Base-by-base conservation (phyloP, 2,888 invertebrate genomes). In the Gandaritis pyraliata region DNA sequence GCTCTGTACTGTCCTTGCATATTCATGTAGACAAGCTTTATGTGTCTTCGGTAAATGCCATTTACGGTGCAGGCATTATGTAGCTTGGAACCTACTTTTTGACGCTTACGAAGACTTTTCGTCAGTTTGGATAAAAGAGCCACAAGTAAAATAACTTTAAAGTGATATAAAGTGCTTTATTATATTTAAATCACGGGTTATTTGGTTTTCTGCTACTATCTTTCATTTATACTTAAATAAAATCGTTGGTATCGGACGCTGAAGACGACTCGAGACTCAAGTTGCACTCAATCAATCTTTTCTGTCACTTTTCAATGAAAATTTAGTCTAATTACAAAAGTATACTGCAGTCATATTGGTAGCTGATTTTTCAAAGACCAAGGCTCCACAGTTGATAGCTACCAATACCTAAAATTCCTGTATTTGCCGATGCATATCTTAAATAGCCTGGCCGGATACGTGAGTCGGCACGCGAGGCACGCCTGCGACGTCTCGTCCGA, bases 1-100 rank as follows among this genome's bases (percentile, higher is more conserved):
- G 72, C 71, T 72, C 73, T 72, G 72, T 67, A 68, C 72, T 73
- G 72, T 48, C 66, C 71, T 70, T 76, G 58, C 72, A 74, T 75
- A 77, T 77, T 78, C 72, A 75, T 73, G 72, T 66, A 65, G 63
- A 71, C 62, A 61, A 61, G 64, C 61, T 66, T 61, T 59, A 66
- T 59, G 61, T 66, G 58, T 59, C 51, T 68, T 53, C 55, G 65
- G 61, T 68, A 71, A 71, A 72, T 69, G 69, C 10, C 33, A 58
- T 23, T 61, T 13, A 48, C 33, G 18, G 23, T 46, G 18, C 12
- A 43, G 16, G 8, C 11, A 53, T n/a, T 36, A 16, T 11, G 41
- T 16, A 41, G 43, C 43, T 43, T n/a, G n/a, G n/a, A n/a, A 11
- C 11, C 11, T 43, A 15, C 8, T 43, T 43, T 33, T n/a, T n/a